phyloP scores from a whole-genome alignment of 2,888 invertebrate genomes.

The Tenthredo mesomela region DNA sequence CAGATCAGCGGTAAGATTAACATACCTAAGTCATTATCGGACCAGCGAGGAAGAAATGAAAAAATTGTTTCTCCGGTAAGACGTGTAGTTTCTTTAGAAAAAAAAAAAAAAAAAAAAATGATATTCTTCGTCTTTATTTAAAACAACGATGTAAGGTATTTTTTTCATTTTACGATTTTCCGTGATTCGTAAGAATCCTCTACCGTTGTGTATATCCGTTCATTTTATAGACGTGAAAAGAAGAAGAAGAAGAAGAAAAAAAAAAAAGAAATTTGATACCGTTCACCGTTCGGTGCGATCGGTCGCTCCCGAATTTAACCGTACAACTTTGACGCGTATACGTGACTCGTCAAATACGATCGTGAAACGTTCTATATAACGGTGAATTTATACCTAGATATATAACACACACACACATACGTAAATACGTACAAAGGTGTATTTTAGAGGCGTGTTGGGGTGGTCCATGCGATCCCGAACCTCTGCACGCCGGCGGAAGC shows the following conservation, averaged over 20 bases:
- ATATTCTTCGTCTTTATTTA: background rate
- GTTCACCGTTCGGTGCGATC: background rate
- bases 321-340: conserved; percentile 5
- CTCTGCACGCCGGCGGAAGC: conserved; percentile 68
- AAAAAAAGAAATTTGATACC: background rate
- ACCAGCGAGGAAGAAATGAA: background rate
- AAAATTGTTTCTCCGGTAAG: background rate
- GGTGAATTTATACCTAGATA: background rate
- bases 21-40: background rate
- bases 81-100: too few relatives aligned
- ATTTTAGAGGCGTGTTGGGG: conserved; percentile 3
- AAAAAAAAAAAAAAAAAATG: too few relatives aligned
- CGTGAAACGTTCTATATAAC: background rate
- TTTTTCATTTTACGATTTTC: background rate
- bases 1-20: background rate
- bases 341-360: conserved; percentile 18
- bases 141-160: background rate
- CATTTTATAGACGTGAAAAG: background rate
- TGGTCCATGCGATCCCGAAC: background rate
- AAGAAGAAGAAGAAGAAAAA: too few relatives aligned
- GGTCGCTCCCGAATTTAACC: background rate
- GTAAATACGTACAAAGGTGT: too few relatives aligned
- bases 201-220: background rate
- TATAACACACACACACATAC: background rate
- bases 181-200: background rate